Percentiles rank a stretch among this genome's conserved stretches.
phyloP scores from a whole-genome alignment of 2,888 invertebrate species.

The Dasypogon diadema region DNA sequence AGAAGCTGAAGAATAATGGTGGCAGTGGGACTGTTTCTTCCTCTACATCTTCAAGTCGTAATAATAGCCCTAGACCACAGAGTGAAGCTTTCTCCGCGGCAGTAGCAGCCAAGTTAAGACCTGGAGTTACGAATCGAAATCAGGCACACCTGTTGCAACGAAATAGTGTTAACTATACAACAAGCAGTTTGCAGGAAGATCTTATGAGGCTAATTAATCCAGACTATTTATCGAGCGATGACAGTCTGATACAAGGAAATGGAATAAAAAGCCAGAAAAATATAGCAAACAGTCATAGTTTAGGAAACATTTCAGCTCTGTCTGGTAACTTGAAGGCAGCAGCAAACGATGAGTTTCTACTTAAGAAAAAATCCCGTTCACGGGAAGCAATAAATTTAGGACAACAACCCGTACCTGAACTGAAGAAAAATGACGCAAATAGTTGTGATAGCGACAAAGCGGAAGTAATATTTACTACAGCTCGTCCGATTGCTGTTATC shows the following conservation, averaged over 20 bases:
- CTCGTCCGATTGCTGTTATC: conserved; percentile 76
- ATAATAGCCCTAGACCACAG: conserved; percentile 74
- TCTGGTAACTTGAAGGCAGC: conserved; percentile 55
- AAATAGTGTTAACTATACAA: conserved; percentile 60
- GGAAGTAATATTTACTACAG: conserved; percentile 76
- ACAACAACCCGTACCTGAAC: conserved; percentile 59
- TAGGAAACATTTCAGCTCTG: conserved; percentile 59
- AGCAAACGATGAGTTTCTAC: conserved; percentile 57
- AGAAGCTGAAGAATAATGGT: conserved; percentile 61
- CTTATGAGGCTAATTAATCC: conserved; percentile 88
- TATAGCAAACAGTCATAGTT: conserved; percentile 58
- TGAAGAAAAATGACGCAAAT: conserved; percentile 56
- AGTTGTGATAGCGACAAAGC: conserved; percentile 43
- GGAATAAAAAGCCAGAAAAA: conserved; percentile 56
- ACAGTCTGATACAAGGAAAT: conserved; percentile 57
- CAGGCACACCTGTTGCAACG: conserved; percentile 67
- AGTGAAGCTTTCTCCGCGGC: conserved; percentile 69
- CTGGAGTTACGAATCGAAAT: conserved; percentile 69
- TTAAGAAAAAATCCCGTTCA: conserved; percentile 59
- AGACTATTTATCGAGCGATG: conserved; percentile 71
- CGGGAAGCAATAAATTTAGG: conserved; percentile 62
- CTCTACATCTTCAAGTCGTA: conserved; percentile 70
- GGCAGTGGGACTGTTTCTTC: conserved; percentile 67
- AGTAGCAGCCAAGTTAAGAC: conserved; percentile 67
- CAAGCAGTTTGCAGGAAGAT: conserved; percentile 82